Percentiles rank a stretch among this genome's conserved stretches.
Conservation (phyloP, 2,797 vertebrate genomes). For the Pseudocheirus occidentalis region DNA sequence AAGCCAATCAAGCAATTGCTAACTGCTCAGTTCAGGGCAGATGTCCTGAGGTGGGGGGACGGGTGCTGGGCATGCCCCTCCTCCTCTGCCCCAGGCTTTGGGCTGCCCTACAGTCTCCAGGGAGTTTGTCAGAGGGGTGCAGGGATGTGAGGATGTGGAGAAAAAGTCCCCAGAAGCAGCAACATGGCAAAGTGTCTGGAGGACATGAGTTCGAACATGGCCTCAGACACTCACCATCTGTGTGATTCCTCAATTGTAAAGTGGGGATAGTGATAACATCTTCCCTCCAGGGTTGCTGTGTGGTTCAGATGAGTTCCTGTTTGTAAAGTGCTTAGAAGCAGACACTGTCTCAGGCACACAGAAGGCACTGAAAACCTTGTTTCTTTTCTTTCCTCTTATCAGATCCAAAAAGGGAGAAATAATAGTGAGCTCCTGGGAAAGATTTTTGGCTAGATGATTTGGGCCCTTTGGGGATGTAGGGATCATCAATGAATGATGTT, state of each 20-base stretch:
- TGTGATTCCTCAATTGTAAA: neutral
- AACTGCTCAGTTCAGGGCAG: no score
- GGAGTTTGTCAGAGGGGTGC: neutral
- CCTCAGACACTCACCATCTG: neutral
- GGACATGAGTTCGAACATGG: accelerated
- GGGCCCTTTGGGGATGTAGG: no score
- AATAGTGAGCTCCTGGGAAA: neutral
- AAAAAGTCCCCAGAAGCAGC: no score
- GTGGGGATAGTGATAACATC: no score
- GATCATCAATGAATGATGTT: neutral
- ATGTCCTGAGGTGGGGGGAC: no score
- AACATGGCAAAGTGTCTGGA: no score
- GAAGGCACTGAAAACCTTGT: neutral
- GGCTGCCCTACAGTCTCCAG: neutral
- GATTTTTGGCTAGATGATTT: neutral
- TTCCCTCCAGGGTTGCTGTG: no score
- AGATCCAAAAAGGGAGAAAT: neutral
- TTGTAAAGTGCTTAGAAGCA: neutral
- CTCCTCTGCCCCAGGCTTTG: neutral
- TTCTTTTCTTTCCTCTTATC: neutral
- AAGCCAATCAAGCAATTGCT: no score
- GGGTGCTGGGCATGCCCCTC: neutral
- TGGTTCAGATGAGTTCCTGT: neutral
- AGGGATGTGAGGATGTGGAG: neutral
- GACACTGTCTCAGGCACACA: neutral